These are phyloP conservation scores for Ophion slaviceki DNA, from an alignment of 2,888 invertebrate genomes.

Conservation along the genomic window DNA sequence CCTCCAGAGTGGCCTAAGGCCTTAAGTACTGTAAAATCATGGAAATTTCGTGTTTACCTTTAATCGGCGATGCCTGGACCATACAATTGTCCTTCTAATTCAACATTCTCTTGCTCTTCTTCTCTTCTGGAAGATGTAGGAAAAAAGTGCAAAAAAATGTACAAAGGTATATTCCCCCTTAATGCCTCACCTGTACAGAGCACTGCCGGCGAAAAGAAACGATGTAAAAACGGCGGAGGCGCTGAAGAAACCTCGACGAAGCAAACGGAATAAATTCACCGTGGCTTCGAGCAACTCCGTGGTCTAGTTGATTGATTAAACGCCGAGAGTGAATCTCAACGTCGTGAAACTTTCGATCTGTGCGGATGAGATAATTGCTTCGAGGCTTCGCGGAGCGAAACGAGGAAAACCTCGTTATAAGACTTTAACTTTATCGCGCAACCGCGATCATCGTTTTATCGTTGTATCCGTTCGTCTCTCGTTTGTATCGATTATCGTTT, in stretches of 20 bases:
- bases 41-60: too few relatives aligned
- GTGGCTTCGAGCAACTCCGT: slow-evolving; percentile 22
- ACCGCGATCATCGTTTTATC: not conserved
- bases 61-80: too few relatives aligned
- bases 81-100: too few relatives aligned
- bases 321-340: slow-evolving; percentile 41
- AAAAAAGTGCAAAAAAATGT: too few relatives aligned
- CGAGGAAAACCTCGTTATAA: slow-evolving; percentile 47
- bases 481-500: slow-evolving; percentile 3
- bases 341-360: slow-evolving; percentile 44
- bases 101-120: too few relatives aligned
- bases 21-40: too few relatives aligned
- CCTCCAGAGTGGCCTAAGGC: too few relatives aligned
- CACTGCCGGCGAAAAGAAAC: not conserved
- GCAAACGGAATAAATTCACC: slow-evolving; percentile 32
- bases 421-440: slow-evolving; percentile 34
- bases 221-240: slow-evolving; percentile 4
- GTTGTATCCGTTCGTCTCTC: not conserved
- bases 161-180: too few relatives aligned
- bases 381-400: slow-evolving; percentile 5
- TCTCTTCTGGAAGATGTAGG: too few relatives aligned
- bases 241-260: slow-evolving; percentile 27
- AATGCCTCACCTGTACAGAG: too few relatives aligned
- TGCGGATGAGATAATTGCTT: slow-evolving; percentile 42
- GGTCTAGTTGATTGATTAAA: slow-evolving; percentile 52